Base-by-base conservation (phyloP, 2,888 invertebrate species). In the Heliconius ethilla region DNA sequence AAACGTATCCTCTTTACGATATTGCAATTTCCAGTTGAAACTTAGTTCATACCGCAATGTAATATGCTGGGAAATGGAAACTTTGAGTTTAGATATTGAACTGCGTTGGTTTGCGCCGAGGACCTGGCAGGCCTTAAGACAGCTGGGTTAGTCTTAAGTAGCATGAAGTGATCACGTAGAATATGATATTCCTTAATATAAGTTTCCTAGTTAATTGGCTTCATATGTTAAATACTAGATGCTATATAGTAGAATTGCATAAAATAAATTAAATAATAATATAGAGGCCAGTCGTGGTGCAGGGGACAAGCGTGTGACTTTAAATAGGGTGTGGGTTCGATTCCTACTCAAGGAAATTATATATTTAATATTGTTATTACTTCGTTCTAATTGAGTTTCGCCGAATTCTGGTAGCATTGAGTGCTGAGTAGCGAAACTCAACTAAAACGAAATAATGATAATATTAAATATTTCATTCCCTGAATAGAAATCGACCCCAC, bases 71-170 rank as follows among this genome's bases (percentile, higher is more conserved):
- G 33, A 73, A 73, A 77, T 65, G 65, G 70, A 74, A 78, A 80
- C 73, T 73, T 78, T 37, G 73, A 78, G 66, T 78, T 78, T 59
- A 72, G 69, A 69, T 76, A 77, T 45, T 74, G 67, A 76, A 74
- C 73, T 76, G 65, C 22, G 45, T 67, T 74, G 62, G 72, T 77
- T 77, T 66, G 66, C 51, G 51, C 27, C 40, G 51, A n/a, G 73
- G 27, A 40, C 59, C 59, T 27, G 15, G 25, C 25, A 65, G 37
- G 45, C 72, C 72, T 37, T 63, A 77, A 77, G 72, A 73, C 72
- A 63, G 55, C 55, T 77, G 15, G 55, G 55, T 72, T 37, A 77
- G 63, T 63, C 63, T 63, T 22, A 62, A 63, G 22, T 62, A 63
- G 18, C 40, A 18, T 27, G 51, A 70, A 70, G 22, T 55, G 55